Evolutionary conservation across 2,797 vertebrate species (phyloP).

Genomic region (Clarias fuscus): DNA sequence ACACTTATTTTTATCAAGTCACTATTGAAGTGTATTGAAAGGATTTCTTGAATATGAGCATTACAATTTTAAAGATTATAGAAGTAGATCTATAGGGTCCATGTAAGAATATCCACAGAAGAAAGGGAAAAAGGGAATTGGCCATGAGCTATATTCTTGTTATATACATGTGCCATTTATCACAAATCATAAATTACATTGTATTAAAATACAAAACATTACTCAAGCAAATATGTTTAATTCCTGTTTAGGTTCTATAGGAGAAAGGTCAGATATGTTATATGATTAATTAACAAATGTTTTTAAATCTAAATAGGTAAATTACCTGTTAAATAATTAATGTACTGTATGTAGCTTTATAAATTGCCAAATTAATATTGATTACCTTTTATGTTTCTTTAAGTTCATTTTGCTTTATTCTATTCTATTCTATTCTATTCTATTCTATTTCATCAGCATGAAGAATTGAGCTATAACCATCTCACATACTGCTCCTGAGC

Average conservation of each 20-base stretch:
- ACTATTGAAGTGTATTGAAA: neutral
- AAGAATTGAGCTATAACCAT: neutral
- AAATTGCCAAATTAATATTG: neutral
- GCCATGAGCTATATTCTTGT: neutral
- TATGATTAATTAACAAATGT: neutral
- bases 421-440: neutral
- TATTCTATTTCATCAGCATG: neutral
- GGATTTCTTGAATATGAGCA: neutral
- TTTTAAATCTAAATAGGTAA: neutral
- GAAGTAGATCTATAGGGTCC: neutral
- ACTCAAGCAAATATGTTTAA: neutral
- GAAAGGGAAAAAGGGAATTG: neutral
- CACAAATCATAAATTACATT: neutral
- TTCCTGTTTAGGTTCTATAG: neutral
- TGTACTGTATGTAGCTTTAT: neutral
- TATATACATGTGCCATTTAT: neutral
- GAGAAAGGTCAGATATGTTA: neutral
- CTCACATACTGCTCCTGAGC: conserved; percentile 5
- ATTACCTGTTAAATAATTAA: neutral
- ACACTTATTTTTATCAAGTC: neutral
- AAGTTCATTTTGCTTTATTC: neutral
- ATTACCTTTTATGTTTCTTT: neutral
- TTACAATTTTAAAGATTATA: neutral
- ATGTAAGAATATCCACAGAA: neutral
- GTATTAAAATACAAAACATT: neutral